A percentile compares a stretch with the other conserved stretches of the same genome.
These are phyloP conservation scores for Latrodectus hesperus DNA, from an alignment of 2,888 invertebrate genomes.

Conservation along the genomic window DNA sequence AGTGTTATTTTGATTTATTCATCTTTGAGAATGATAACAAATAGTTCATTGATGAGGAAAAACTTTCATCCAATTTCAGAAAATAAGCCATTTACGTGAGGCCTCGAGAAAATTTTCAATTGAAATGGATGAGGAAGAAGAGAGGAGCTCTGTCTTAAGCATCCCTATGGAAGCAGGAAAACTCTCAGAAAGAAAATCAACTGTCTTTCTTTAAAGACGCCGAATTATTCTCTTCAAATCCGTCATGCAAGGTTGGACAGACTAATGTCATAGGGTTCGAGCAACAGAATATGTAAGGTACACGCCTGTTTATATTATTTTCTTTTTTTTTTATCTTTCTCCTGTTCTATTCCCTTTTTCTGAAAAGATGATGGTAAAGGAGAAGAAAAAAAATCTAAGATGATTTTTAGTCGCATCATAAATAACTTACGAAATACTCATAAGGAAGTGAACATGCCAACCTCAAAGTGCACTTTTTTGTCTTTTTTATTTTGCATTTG, in stretches of 20 bases:
- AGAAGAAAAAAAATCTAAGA: slow-evolving; percentile 43
- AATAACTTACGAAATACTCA: slow-evolving; percentile 61
- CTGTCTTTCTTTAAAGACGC: slow-evolving; percentile 2
- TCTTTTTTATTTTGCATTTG: slow-evolving; percentile 21
- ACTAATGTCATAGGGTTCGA: slow-evolving; percentile 66
- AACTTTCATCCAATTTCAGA: too few relatives aligned
- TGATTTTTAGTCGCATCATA: slow-evolving; percentile 62
- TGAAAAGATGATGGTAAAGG: not conserved
- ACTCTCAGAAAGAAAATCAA: slow-evolving; percentile 1
- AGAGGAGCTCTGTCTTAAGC: not conserved
- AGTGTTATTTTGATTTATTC: too few relatives aligned
- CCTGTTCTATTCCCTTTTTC: slow-evolving; percentile 9
- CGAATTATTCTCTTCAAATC: slow-evolving; percentile 37
- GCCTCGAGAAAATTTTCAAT: too few relatives aligned
- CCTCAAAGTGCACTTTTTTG: slow-evolving; percentile 46
- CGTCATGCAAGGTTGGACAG: slow-evolving; percentile 61
- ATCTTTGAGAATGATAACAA: too few relatives aligned
- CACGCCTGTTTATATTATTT: slow-evolving; percentile 40
- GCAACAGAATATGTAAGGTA: slow-evolving; percentile 24
- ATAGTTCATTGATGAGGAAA: too few relatives aligned
- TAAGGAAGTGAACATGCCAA: slow-evolving; percentile 61
- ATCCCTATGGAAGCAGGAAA: slow-evolving; percentile 29
- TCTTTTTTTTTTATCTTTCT: slow-evolving; percentile 16
- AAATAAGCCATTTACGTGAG: too few relatives aligned
- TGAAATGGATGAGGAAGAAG: too few relatives aligned